Conservation (phyloP, 2,888 invertebrate species). For the Drosophila falleni region DNA sequence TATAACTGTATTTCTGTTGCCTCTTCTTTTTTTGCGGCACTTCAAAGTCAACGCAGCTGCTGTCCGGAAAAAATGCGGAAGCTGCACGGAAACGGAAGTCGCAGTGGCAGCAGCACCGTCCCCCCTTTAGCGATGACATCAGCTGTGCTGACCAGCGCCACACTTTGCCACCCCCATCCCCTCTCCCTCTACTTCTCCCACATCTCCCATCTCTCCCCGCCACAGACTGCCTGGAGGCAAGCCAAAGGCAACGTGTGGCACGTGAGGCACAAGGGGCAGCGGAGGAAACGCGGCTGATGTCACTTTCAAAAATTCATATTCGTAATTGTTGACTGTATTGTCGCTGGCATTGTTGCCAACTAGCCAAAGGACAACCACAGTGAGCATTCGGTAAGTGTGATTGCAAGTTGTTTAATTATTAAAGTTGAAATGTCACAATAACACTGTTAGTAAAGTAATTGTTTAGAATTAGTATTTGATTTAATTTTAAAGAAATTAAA, state of each 20-base stretch:
- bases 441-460: background rate
- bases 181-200: too few relatives aligned
- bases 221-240: conserved; percentile 1
- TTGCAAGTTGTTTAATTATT: background rate
- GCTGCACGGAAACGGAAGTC: conserved; percentile 80
- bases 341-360: conserved; percentile 61
- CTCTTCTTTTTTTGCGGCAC: conserved; percentile 53
- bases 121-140: conserved; percentile 56
- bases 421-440: background rate
- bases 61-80: conserved; percentile 76
- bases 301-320: conserved; percentile 80
- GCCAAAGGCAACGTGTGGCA: conserved; percentile 32
- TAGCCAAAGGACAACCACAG: conserved; percentile 47
- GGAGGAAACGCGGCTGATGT: conserved; percentile 62
- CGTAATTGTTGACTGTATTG: conserved; percentile 81
- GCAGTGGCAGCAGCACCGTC: conserved; percentile 74
- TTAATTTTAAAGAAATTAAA: too few relatives aligned
- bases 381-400: conserved; percentile 37
- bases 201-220: background rate
- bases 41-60: conserved; percentile 80
- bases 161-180: conserved; percentile 18
- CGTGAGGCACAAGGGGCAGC: conserved; percentile 21
- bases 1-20: conserved; percentile 32
- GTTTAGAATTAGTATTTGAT: too few relatives aligned
- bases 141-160: conserved; percentile 68